phyloP scores from a whole-genome alignment of 2,113 vertebrate species.

The Phalacrocorax carbo region DNA sequence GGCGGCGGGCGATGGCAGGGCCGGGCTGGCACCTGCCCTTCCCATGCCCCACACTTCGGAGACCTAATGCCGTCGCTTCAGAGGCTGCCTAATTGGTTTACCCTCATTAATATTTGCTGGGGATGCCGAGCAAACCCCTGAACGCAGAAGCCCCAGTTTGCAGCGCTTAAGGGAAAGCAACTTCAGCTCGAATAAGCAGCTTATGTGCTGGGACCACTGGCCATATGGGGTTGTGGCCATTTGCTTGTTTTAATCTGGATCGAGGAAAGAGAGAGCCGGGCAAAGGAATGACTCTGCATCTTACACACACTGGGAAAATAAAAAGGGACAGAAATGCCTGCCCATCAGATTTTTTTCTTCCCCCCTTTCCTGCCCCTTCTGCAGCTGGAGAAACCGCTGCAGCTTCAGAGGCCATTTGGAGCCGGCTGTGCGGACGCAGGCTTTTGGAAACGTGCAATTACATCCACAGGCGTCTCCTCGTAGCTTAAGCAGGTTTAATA shows the following conservation, averaged over 20 bases:
- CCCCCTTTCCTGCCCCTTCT: background rate
- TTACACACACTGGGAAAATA: background rate
- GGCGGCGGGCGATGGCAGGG: fast-evolving
- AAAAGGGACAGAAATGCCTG: constrained; percentile 5
- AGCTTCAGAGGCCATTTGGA: background rate
- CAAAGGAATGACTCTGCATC: background rate
- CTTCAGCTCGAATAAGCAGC: background rate
- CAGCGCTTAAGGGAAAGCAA: background rate
- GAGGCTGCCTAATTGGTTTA: background rate
- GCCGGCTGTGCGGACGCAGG: background rate
- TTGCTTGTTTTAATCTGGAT: background rate
- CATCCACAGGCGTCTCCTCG: constrained; percentile 61
- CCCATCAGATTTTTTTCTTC: background rate
- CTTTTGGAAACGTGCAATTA: constrained; percentile 58
- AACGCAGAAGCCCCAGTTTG: background rate
- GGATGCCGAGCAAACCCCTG: background rate
- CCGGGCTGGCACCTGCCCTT: background rate
- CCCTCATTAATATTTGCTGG: background rate
- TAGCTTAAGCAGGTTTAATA: constrained; percentile 58
- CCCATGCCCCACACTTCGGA: background rate
- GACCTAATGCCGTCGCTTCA: background rate
- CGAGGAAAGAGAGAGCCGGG: background rate
- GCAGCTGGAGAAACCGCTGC: constrained; percentile 43
- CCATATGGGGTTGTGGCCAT: background rate
- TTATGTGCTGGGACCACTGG: background rate